phyloP scores from a whole-genome alignment of 2,113 vertebrate species.

The Irena cyanogastra region DNA sequence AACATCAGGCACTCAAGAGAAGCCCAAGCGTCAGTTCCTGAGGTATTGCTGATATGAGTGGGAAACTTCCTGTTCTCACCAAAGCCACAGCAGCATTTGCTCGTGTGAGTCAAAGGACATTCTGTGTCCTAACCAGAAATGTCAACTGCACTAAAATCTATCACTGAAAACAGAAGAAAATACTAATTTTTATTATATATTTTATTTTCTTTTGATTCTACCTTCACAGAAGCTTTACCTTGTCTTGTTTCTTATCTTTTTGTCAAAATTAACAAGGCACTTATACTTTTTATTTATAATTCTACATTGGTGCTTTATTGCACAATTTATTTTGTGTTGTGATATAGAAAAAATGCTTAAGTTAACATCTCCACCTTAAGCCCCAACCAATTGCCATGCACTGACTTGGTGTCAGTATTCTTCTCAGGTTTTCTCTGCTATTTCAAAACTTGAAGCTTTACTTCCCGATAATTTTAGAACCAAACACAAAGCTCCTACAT shows the following conservation, averaged over 20 bases:
- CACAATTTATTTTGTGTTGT: not conserved
- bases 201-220: not conserved
- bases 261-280: not conserved
- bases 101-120: not conserved
- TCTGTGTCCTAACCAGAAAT: not conserved
- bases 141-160: not conserved
- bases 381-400: not conserved
- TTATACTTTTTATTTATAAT: not conserved
- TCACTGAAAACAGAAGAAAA: not conserved
- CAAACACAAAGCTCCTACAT: not conserved
- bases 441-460: not conserved
- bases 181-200: not conserved
- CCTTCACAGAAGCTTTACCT: not conserved
- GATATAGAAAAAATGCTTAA: not conserved
- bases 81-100: not conserved
- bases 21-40: not conserved
- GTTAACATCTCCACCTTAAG: not conserved
- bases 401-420: accelerated
- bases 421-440: not conserved
- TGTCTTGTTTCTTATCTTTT: not conserved
- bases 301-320: not conserved
- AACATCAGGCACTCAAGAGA: not conserved
- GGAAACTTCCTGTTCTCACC: not conserved
- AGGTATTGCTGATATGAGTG: not conserved
- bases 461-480: not conserved